Base-by-base conservation (phyloP, 2,888 invertebrate genomes). In the Eulithis testata region DNA sequence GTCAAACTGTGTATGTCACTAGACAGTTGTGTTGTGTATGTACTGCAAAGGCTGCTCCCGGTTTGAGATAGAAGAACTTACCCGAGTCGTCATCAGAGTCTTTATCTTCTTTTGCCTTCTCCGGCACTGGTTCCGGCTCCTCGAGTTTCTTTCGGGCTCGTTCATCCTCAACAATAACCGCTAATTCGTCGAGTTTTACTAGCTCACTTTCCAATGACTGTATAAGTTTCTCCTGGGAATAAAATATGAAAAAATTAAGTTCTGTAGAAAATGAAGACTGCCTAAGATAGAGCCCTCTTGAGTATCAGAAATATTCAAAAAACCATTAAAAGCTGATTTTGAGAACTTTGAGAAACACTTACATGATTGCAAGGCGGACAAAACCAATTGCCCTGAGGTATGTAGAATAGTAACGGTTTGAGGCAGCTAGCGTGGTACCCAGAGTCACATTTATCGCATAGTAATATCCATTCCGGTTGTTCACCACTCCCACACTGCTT, bases 361-460 rank as follows among this genome's bases (percentile, higher is more conserved):
- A 97, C 97, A 89, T 99, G 99, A 87, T 98, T 97, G 89, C 99
- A 99, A 0, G 97, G 97, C 43, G 99, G 99, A 88, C 99, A 99
- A 90, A 95, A 98, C 99, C 99, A 99, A 87, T 99, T 97, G 0
- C 99, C 99, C 84, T 98, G 98, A 0, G 99, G 99, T 77, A 99
- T 97, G 40, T 97, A 95, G 90, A 99, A 96, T 50, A 99, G 94
- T 65, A 98, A 95, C 0, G 99, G 99, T 69, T 97, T 95, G 47
- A 99, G 94, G 83, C 99, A 99, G 51, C 97, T 97, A 68, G 98
- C 99, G 93, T 99, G 99, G 95, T 98, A 99, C n/a, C 99, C 99
- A 69, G 95, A 95, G 88, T 99, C 99, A 87, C 99, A 99, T 72
- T 94, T 95, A 91, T 99, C 99, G 84, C 99, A 99, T 49, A 99